A percentile compares a stretch with the other conserved stretches of the same genome.
phyloP scores from a whole-genome alignment of 1,140 invertebrate genomes.

The Euschistus heros region DNA sequence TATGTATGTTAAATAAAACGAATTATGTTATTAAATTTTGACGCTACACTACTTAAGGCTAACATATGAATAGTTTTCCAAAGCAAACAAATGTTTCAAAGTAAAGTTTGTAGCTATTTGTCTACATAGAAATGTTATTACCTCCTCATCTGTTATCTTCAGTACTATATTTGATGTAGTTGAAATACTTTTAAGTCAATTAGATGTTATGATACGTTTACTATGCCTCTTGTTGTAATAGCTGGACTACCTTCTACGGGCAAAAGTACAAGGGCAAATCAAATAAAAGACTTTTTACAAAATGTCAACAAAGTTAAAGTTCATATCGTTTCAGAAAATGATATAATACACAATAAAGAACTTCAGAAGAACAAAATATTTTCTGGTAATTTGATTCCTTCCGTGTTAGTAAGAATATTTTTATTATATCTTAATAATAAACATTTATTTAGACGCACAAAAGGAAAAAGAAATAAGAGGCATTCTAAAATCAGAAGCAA shows the following conservation, averaged over 20 bases:
- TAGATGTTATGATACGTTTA: too few relatives aligned
- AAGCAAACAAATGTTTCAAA: too few relatives aligned
- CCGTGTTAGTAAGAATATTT: not conserved
- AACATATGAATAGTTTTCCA: too few relatives aligned
- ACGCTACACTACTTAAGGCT: too few relatives aligned
- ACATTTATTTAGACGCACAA: constrained; percentile 48
- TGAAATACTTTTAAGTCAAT: too few relatives aligned
- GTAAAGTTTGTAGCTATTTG: too few relatives aligned
- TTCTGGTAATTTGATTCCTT: constrained; percentile 19
- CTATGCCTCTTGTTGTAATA: constrained; percentile 28
- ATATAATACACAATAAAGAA: constrained; percentile 22
- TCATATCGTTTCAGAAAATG: constrained; percentile 26
- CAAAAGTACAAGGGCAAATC: constrained; percentile 23
- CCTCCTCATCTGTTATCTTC: too few relatives aligned
- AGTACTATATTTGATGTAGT: too few relatives aligned
- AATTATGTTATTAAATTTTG: too few relatives aligned
- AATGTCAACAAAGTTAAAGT: constrained; percentile 19
- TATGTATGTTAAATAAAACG: too few relatives aligned
- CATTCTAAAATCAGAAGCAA: constrained; percentile 74
- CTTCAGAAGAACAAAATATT: constrained; percentile 24
- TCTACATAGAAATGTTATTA: too few relatives aligned
- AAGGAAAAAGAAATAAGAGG: constrained; percentile 80
- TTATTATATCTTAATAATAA: not conserved
- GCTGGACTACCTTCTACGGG: constrained; percentile 25
- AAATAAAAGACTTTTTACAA: constrained; percentile 21